Base-by-base conservation (phyloP, 2,797 vertebrate species). In the Stomatorhinus walkeri region DNA sequence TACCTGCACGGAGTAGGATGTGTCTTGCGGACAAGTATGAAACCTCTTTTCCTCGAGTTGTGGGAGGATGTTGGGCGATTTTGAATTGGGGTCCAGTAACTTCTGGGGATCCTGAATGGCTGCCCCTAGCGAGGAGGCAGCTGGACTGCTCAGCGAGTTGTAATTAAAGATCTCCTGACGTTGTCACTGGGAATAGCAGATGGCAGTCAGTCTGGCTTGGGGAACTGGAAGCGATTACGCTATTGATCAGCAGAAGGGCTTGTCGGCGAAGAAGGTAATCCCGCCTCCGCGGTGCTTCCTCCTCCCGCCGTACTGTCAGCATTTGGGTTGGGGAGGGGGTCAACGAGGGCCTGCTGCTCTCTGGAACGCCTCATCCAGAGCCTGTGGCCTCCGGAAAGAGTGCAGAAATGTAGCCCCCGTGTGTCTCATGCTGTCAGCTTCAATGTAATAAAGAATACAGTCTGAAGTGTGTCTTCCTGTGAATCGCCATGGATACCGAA, bases 171-270 rank as follows among this genome's bases (percentile, higher is more conserved):
- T 19, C 49, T 36, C 61, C 88, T 54, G 76, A 68, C 56, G 28
- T 87, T 76, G 89, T 90, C 88, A 89, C 2, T 28, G 89, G 40
- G 79, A 90, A 90, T 91, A 91, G 91, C 90, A 89, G 91, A 92
- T 88, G 87, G 16, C 46, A 56, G 36, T 12, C 90, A 90, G 91
- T 68, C 87, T 36, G 68, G 85, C 51, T 81, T 89, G 61, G 59
- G 90, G 90, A 90, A 90, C 88, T 90, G 81, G 90, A 91, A 91
- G 90, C 91, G 86, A 91, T 89, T 87, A 19, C 19, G 89, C 1
- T 90, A 92, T 93, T 89, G 92, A 94, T 93, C 88, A 19, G 72
- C 36, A 43, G 72, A 79, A n/a, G 72, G 72, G 72, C 14, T 79
- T 7, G 72, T 1, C 32, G 19, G 14, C 72, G 4, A 43, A 0